Conservation (phyloP, 2,888 invertebrate species). For the Vanessa cardui region DNA sequence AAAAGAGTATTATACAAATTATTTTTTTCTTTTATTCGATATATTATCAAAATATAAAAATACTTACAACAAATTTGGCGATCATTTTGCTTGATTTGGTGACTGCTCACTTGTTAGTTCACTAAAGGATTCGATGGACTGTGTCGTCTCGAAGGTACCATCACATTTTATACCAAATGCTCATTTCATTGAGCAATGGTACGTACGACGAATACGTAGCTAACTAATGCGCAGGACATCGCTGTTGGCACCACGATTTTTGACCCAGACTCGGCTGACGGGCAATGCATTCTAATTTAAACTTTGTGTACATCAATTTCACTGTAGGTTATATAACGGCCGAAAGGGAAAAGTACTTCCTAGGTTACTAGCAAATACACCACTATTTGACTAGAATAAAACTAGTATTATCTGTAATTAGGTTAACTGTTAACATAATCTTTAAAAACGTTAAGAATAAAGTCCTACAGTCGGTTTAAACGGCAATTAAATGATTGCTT, state of each 20-base stretch:
- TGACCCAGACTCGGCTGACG: slow-evolving; percentile 73
- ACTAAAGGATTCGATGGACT: slow-evolving; percentile 64
- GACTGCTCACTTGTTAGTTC: slow-evolving; percentile 72
- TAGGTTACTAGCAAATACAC: slow-evolving; percentile 12
- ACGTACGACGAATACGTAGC: slow-evolving; percentile 50
- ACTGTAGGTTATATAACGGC: slow-evolving; percentile 70
- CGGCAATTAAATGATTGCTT: too few relatives aligned
- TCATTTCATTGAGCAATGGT: slow-evolving; percentile 68
- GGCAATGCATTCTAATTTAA: slow-evolving; percentile 73
- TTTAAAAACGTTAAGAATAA: neutral
- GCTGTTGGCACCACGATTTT: slow-evolving; percentile 62
- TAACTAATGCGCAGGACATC: slow-evolving; percentile 72
- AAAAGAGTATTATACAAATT: neutral
- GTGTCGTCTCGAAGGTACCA: slow-evolving; percentile 67
- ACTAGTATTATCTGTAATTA: neutral
- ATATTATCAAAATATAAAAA: neutral
- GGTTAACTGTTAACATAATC: neutral
- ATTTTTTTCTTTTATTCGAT: neutral
- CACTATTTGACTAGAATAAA: neutral
- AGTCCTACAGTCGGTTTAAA: too few relatives aligned
- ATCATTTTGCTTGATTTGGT: slow-evolving; percentile 76
- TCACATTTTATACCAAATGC: slow-evolving; percentile 72
- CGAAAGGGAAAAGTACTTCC: slow-evolving; percentile 52
- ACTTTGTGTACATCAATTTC: slow-evolving; percentile 72
- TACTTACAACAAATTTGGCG: slow-evolving; percentile 79